phyloP scores from a whole-genome alignment of 2,888 invertebrate genomes.

The Eupithecia subumbrata region DNA sequence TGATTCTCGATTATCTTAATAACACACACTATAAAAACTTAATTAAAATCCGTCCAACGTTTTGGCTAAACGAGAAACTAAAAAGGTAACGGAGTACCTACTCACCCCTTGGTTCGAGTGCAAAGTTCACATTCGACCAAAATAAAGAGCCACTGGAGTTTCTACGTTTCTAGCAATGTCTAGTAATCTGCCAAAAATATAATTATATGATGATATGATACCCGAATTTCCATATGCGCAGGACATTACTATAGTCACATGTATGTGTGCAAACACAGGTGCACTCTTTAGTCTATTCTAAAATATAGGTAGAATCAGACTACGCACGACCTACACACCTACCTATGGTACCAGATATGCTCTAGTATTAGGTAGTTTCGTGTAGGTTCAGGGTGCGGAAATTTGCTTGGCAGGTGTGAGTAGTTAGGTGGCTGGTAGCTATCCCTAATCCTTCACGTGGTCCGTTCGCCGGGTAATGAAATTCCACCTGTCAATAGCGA shows the following conservation, averaged over 20 bases:
- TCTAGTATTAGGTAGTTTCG: background rate
- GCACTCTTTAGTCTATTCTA: background rate
- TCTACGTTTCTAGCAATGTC: too few relatives aligned
- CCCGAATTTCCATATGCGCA: background rate
- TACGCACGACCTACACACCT: too few relatives aligned
- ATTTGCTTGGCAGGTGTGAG: background rate
- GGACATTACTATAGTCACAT: background rate
- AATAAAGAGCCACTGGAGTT: too few relatives aligned
- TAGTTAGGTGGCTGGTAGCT: background rate
- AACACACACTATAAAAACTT: background rate
- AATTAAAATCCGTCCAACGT: background rate
- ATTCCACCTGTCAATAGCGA: constrained; percentile 47
- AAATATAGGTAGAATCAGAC: too few relatives aligned
- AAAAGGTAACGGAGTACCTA: background rate
- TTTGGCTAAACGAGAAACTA: too few relatives aligned
- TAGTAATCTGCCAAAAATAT: too few relatives aligned
- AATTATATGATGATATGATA: too few relatives aligned
- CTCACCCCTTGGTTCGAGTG: background rate
- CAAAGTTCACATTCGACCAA: too few relatives aligned
- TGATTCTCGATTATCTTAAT: background rate
- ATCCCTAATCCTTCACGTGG: constrained; percentile 10
- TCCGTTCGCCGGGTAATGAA: constrained; percentile 38
- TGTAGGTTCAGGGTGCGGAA: background rate
- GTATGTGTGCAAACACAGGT: background rate
- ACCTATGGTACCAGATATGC: background rate